Evolutionary conservation across 2,888 invertebrate genomes (phyloP).

Genomic region (Melinaea marsaeus): DNA sequence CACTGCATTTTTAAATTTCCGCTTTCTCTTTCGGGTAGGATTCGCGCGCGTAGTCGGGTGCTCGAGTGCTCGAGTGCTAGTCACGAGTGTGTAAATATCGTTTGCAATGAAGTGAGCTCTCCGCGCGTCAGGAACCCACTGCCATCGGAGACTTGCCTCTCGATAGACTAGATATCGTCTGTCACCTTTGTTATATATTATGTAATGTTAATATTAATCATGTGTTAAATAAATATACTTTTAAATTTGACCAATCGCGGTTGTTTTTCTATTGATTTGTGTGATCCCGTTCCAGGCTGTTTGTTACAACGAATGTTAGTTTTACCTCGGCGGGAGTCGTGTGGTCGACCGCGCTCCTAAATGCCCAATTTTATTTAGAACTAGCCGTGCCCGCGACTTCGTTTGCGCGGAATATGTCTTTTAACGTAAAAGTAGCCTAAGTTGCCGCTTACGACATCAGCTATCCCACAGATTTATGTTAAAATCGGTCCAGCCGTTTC

Average conservation of each 20-base stretch:
- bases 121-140: conserved; percentile 70
- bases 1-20: conserved; percentile 24
- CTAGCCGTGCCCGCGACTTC: conserved; percentile 26
- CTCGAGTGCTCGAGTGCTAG: conserved; percentile 63
- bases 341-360: conserved; percentile 35
- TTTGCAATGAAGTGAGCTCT: conserved; percentile 68
- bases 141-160: conserved; percentile 55
- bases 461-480: too few relatives aligned
- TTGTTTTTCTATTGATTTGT: conserved; percentile 38
- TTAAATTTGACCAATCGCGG: conserved; percentile 35
- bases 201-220: conserved; percentile 4
- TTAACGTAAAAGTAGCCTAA: too few relatives aligned
- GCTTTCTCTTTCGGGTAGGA: conserved; percentile 40
- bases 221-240: conserved; percentile 21
- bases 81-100: conserved; percentile 71
- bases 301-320: conserved; percentile 71
- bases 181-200: conserved; percentile 21
- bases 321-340: conserved; percentile 45
- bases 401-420: too few relatives aligned
- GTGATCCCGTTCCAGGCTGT: conserved; percentile 66
- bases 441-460: too few relatives aligned
- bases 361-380: conserved; percentile 31
- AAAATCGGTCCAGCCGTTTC: too few relatives aligned
- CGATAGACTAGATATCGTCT: conserved; percentile 35
- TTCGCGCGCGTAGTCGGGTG: conserved; percentile 49